Conservation (phyloP, 2,113 vertebrate genomes). For the Romanogobio albipinnatus region DNA sequence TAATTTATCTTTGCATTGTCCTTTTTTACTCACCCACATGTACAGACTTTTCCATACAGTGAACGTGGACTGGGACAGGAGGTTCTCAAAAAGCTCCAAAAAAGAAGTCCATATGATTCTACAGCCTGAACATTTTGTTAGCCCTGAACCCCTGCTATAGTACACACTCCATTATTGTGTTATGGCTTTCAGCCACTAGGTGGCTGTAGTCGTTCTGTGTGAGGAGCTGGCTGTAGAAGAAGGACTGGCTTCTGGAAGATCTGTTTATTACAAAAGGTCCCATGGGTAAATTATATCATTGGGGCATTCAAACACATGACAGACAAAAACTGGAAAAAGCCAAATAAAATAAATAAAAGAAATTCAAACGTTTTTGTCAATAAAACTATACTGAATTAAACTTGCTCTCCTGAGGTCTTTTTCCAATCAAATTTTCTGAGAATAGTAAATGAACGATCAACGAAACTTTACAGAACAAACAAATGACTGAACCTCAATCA, state of each 20-base stretch:
- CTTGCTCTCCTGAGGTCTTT: not conserved
- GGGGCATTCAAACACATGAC: not conserved
- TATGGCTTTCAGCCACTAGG: constrained; percentile 38
- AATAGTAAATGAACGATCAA: constrained; percentile 1
- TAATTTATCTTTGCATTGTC: not conserved
- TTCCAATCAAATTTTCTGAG: not conserved
- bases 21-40: not conserved
- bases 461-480: not conserved
- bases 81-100: not conserved
- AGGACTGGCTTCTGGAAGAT: not conserved
- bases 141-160: not conserved
- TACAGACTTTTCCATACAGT: not conserved
- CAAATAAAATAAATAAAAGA: not conserved
- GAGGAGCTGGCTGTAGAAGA: not conserved
- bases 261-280: not conserved
- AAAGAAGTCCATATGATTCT: not conserved
- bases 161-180: not conserved
- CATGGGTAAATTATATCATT: not conserved
- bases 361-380: not conserved
- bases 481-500: not conserved
- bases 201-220: constrained; percentile 28
- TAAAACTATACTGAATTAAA: not conserved
- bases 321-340: not conserved
- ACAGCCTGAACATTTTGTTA: not conserved
- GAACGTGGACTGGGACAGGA: not conserved